Conservation (phyloP, 2,113 vertebrate species). For the Gasterosteus nipponicus region DNA sequence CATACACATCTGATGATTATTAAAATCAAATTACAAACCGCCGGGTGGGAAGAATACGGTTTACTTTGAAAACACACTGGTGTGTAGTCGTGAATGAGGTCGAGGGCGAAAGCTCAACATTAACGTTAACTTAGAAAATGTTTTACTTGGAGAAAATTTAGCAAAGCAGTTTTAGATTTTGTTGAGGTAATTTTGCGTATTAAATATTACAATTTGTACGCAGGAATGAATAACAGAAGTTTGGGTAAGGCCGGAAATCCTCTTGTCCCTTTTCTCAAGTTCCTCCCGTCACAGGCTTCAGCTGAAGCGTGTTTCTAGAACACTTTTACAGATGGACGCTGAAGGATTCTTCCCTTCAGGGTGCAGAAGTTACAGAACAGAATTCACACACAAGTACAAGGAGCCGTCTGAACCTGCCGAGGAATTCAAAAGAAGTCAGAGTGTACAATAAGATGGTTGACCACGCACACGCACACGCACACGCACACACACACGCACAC, state of each 20-base stretch:
- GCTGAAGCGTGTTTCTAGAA: neutral
- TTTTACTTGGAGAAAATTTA: neutral
- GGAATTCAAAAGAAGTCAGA: constrained; percentile 47
- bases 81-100: no score
- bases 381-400: neutral
- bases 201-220: neutral
- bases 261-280: neutral
- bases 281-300: neutral
- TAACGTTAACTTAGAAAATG: neutral
- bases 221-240: neutral
- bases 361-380: neutral
- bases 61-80: neutral
- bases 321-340: neutral
- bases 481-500: fast-evolving
- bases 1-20: neutral
- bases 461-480: fast-evolving
- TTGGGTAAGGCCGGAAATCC: neutral
- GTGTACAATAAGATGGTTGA: neutral
- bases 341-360: neutral
- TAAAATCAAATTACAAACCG: neutral
- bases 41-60: neutral
- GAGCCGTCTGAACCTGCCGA: constrained; percentile 59
- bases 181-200: neutral
- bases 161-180: neutral
- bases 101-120: no score